Evolutionary conservation across 2,113 vertebrate genomes (phyloP), one percentile per base, ranked within the genome.

Genomic region (Triplophysa tibetana): DNA sequence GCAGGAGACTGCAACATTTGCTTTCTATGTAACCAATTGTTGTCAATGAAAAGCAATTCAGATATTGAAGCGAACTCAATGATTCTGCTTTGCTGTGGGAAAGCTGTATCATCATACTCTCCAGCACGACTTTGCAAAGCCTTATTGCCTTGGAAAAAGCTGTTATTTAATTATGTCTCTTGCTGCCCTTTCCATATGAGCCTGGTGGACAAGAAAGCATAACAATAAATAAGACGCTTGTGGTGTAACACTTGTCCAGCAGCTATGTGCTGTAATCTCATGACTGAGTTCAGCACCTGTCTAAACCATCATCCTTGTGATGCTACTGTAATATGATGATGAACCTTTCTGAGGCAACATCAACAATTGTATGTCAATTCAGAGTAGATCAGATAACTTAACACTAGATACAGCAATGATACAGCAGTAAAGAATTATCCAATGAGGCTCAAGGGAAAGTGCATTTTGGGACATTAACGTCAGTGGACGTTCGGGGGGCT

Each of bases 151-250:
- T 50, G 52, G 75, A 84, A 72, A 78, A 64, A 33, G 79, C 24
- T 26, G 58, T 41, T 52, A 69, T 17, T 72, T 75, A 77, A 81
- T 84, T 77, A 78, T 74, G 73, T 52, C 65, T 70, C 78, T 67
- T 50, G 52, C 69, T 72, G 69, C 33, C 69, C 50, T 38, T 50
- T 72, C 69, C 52, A 72, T 14, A 19, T 52, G 69, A 58, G 69
- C 19, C 52, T 21, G 69, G 29, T 26, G 38, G 11, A 72, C 52
- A 41, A 72, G 52, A 72, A 58, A 72, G 69, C 26, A 38, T 7
- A 13, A 21, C 69, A 33, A 72, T 58, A 72, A 72, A 58, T 19
- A 58, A 56, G 11, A 33, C 14, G 29, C 48, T 52, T 52, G 50
- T 72, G 26, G 56, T 13, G 50, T 14, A 58, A 56, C 19, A 1